These are phyloP conservation scores for Emydura subglobosa DNA, from an alignment of 2,113 vertebrate species.

Conservation along the genomic window DNA sequence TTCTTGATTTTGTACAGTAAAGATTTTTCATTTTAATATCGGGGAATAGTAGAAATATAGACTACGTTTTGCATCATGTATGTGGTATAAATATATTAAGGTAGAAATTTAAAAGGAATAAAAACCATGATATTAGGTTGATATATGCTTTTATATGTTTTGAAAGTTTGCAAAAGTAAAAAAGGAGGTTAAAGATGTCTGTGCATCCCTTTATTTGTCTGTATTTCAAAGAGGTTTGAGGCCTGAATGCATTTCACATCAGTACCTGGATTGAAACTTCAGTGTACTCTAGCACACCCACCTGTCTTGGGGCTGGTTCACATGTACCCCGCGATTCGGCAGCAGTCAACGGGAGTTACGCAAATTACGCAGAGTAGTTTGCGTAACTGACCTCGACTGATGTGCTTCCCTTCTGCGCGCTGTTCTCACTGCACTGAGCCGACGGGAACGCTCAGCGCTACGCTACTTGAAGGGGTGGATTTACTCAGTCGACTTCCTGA, in stretches of 20 bases:
- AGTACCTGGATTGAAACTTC: neutral
- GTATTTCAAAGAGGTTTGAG: neutral
- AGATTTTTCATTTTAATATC: neutral
- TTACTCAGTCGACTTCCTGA: too few species aligned
- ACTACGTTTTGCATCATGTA: neutral
- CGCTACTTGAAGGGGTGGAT: too few species aligned
- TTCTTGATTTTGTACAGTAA: neutral
- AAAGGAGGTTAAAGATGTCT: neutral
- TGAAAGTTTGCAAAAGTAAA: neutral
- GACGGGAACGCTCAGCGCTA: too few species aligned
- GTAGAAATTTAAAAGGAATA: neutral
- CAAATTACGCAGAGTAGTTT: too few species aligned
- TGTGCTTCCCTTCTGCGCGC: too few species aligned
- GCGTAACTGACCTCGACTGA: too few species aligned
- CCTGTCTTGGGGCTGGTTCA: too few species aligned
- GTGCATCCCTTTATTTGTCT: neutral
- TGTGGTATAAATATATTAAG: neutral
- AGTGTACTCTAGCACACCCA: accelerated
- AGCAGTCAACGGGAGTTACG: too few species aligned
- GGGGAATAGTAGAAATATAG: neutral
- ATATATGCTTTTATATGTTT: neutral
- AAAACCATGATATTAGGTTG: neutral
- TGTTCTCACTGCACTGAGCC: too few species aligned
- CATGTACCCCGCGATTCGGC: too few species aligned
- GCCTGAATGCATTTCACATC: neutral